phyloP scores from a whole-genome alignment of 2,797 vertebrate genomes.

The Delichon dasypus region DNA sequence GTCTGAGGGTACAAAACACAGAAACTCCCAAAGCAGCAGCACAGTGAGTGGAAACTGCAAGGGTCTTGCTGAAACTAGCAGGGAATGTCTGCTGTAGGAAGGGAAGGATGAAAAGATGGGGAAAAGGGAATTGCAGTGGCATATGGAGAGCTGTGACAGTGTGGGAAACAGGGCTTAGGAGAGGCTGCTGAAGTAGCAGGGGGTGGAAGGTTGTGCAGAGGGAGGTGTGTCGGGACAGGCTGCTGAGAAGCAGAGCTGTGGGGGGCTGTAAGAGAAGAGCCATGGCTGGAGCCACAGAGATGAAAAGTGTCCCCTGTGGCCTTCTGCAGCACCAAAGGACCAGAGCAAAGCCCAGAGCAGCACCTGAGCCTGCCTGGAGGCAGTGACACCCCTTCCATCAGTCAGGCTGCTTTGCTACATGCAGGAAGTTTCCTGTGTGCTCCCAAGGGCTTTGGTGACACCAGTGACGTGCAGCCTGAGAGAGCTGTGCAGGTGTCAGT shows the following conservation, averaged over 20 bases:
- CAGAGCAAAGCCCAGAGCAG: not conserved
- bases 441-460: not conserved
- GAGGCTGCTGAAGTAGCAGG: not conserved
- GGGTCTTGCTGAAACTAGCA: not conserved
- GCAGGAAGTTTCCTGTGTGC: fast-evolving
- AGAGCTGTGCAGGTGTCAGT: not conserved
- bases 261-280: not conserved
- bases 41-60: fast-evolving
- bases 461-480: not conserved
- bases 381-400: not conserved
- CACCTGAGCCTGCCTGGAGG: not conserved
- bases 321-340: not conserved
- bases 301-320: not conserved
- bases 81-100: not conserved
- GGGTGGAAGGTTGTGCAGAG: not conserved
- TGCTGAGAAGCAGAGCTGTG: not conserved
- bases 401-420: fast-evolving
- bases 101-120: not conserved
- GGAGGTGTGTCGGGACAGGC: not conserved
- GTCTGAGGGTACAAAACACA: not conserved
- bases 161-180: not conserved
- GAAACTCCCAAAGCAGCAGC: fast-evolving
- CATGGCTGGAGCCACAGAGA: fast-evolving
- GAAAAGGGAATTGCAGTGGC: not conserved
- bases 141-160: not conserved